phyloP scores from a whole-genome alignment of 2,113 vertebrate species.

The Percina caprodes region DNA sequence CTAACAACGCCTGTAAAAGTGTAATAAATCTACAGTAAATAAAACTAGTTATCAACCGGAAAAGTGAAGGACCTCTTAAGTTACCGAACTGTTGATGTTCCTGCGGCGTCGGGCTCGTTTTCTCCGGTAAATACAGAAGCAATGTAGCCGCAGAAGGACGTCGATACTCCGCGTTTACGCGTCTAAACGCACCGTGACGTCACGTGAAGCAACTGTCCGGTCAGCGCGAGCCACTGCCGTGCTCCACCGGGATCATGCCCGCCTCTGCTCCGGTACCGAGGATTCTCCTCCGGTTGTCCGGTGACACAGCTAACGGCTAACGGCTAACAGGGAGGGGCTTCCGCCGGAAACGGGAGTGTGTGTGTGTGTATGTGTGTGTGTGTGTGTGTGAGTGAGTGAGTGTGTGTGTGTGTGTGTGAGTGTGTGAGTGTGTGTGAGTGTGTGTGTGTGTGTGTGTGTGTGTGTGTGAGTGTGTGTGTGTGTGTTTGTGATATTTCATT shows the following conservation, averaged over 20 bases:
- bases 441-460: too few relatives aligned
- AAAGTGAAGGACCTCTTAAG: not conserved
- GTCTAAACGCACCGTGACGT: slow-evolving; percentile 36
- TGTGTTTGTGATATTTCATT: too few relatives aligned
- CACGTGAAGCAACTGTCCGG: slow-evolving; percentile 26
- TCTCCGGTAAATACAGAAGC: not conserved
- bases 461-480: too few relatives aligned
- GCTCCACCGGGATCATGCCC: slow-evolving; percentile 48
- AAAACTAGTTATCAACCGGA: not conserved
- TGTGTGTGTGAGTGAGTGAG: too few relatives aligned
- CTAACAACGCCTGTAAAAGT: not conserved
- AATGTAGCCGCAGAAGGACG: too few relatives aligned
- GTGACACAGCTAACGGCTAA: slow-evolving; percentile 57
- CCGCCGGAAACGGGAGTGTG: slow-evolving; percentile 74
- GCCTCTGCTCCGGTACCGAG: slow-evolving; percentile 7
- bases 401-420: too few relatives aligned
- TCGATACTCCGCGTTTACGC: not conserved
- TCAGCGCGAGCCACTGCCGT: slow-evolving; percentile 58
- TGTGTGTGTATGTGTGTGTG: too few relatives aligned
- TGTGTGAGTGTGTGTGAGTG: too few relatives aligned
- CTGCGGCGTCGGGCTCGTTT: not conserved
- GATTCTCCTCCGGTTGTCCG: slow-evolving; percentile 43
- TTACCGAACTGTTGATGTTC: not conserved
- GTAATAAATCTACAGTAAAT: too few relatives aligned
- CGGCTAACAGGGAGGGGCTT: slow-evolving; percentile 75